Evolutionary conservation across 2,888 invertebrate genomes (phyloP), one percentile per base, ranked within the genome.

Genomic region (Stenodema calcarata): DNA sequence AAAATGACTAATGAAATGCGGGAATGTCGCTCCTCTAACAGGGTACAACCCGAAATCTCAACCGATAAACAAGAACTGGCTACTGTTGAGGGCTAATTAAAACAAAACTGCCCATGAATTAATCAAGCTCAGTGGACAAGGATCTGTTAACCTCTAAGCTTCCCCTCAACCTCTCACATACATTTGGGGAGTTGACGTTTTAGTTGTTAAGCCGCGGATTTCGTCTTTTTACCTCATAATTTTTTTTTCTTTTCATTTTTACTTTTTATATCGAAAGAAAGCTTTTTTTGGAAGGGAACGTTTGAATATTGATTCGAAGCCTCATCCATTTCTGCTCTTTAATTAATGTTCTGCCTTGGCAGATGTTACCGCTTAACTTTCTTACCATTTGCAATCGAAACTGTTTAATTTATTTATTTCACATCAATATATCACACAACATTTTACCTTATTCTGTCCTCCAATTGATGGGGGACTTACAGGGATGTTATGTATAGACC

Each of bases 71-170:
- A 69, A 79, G 79, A 41, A 86, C 78, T 69, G 79, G 86, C 86
- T 86, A 86, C 86, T 79, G 86, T 86, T 86, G 86, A 79, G 62
- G 69, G 79, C 86, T 86, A 86, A 86, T 86, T 86, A 86, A 86
- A 86, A 86, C 86, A 86, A 86, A 86, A 86, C 86, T 79, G 79
- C 78, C 79, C 86, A 79, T 69, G 86, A 86, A 86, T 86, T 86
- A 86, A 86, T 86, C 86, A 86, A 42, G 69, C 80, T 35, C 35
- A 47, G 70, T 80, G 80, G 80, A 80, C 80, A n/a, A 80, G 47
- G 54, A 80, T 80, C 80, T 80, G 80, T 80, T 54, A 44, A 27
- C 41, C 41, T 78, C 78, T 78, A 78, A 78, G 78, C 78, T 42
- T 27, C 78, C 30, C 41, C 41, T 73, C 73, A 73, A 44, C 41